These are phyloP conservation scores for Turritopsis rubra DNA, from an alignment of 30 jellyfish, hydroid and myxozoan genomes.

Conservation along the genomic window DNA sequence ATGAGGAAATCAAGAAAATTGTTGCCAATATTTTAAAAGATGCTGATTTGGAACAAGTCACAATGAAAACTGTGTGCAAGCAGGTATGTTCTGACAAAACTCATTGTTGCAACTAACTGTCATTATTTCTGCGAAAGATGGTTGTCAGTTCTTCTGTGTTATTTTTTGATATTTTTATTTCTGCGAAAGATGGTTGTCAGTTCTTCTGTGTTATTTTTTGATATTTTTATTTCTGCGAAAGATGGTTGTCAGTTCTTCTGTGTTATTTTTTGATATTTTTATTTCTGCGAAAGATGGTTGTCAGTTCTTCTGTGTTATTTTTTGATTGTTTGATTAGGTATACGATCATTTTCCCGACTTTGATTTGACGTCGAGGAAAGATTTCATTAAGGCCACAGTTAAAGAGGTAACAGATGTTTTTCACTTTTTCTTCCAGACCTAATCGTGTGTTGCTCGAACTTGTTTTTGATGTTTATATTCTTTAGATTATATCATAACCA, in stretches of 20 bases:
- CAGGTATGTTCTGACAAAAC: slow-evolving; percentile 37
- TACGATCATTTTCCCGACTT: slow-evolving; percentile 63
- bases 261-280: too few relatives aligned
- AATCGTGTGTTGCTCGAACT: too few relatives aligned
- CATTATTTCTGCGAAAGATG: not conserved
- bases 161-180: not conserved
- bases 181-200: not conserved
- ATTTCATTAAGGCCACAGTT: slow-evolving; percentile 67
- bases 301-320: too few relatives aligned
- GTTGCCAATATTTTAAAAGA: slow-evolving; percentile 53
- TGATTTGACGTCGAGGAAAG: slow-evolving; percentile 62
- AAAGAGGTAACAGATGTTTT: slow-evolving; percentile 43
- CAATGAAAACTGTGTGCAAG: slow-evolving; percentile 77
- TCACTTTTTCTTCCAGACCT: not conserved
- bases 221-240: not conserved
- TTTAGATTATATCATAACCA: not conserved
- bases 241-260: too few relatives aligned
- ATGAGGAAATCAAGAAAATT: slow-evolving; percentile 44
- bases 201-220: not conserved
- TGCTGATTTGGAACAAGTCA: slow-evolving; percentile 79
- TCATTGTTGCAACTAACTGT: slow-evolving; percentile 7
- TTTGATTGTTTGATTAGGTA: too few relatives aligned
- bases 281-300: too few relatives aligned
- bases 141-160: not conserved
- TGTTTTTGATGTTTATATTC: not conserved